Percentiles rank a stretch among this genome's conserved stretches.
These are phyloP conservation scores for Augiades crinisus DNA, from an alignment of 2,888 invertebrate genomes.

Conservation along the genomic window DNA sequence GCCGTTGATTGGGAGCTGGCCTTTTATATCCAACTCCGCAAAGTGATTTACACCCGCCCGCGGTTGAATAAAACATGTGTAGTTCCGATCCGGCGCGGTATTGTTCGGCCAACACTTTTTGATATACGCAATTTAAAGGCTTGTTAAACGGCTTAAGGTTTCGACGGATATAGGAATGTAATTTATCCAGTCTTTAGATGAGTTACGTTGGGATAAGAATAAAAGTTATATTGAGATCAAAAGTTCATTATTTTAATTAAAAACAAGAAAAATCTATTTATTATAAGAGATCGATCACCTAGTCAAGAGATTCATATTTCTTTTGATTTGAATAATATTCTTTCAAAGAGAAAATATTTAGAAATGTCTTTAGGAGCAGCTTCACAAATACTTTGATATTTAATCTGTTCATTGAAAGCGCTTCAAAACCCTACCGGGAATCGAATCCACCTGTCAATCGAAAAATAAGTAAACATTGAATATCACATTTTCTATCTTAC, in stretches of 20 bases:
- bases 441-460: conserved; percentile 39
- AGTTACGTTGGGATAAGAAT: too few species aligned
- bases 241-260: too few species aligned
- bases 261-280: too few species aligned
- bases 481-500: not conserved
- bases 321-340: conserved; percentile 1
- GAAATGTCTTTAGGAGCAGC: conserved; percentile 7
- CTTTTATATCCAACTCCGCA: conserved; percentile 11
- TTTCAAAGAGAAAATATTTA: conserved; percentile 25
- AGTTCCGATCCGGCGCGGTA: not conserved
- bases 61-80: conserved; percentile 21
- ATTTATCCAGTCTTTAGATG: too few species aligned
- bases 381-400: conserved; percentile 31
- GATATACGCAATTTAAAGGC: too few species aligned
- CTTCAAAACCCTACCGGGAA: conserved; percentile 30
- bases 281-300: not conserved
- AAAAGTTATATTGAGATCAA: too few species aligned
- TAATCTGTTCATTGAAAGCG: conserved; percentile 28
- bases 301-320: not conserved
- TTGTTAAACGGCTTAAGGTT: not conserved
- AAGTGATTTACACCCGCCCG: conserved; percentile 15
- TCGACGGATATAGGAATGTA: too few species aligned
- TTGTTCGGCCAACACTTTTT: too few species aligned
- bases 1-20: conserved; percentile 16
- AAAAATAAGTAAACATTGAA: conserved; percentile 21